Percentiles rank a stretch among this genome's conserved stretches.
Evolutionary conservation across 2,113 vertebrate genomes (phyloP).

Genomic region (Ranitomeya imitator): DNA sequence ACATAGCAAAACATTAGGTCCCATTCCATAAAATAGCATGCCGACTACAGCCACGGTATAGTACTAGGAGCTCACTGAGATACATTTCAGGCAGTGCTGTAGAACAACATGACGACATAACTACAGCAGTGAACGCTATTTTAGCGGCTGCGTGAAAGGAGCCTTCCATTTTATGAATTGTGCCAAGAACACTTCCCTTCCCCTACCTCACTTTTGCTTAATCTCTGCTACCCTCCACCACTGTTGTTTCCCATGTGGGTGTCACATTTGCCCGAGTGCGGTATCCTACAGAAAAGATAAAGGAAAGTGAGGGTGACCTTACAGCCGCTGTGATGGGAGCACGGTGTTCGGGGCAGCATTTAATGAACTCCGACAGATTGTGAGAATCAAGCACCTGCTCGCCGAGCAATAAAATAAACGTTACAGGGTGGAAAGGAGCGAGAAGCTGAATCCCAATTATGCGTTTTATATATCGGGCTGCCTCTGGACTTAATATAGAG

Average conservation of each 20-base stretch:
- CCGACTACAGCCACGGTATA: no score
- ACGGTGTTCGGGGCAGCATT: slow-evolving; percentile 34
- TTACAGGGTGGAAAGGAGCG: slow-evolving; percentile 12
- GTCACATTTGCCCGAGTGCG: not conserved
- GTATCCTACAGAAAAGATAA: slow-evolving; percentile 20
- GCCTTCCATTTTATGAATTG: not conserved
- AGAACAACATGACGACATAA: no score
- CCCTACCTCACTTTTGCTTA: not conserved
- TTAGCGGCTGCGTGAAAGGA: no score
- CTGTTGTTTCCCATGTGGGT: not conserved
- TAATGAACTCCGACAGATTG: slow-evolving; percentile 56
- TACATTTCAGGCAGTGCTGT: no score
- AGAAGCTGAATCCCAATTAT: slow-evolving; percentile 47
- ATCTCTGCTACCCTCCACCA: not conserved
- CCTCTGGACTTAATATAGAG: slow-evolving; percentile 18
- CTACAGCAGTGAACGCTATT: no score
- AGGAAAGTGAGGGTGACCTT: slow-evolving; percentile 21
- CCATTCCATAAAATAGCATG: no score
- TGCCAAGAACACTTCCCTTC: not conserved
- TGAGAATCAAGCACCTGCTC: slow-evolving; percentile 55
- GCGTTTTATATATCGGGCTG: slow-evolving; percentile 32
- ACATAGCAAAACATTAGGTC: no score
- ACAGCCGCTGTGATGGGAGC: slow-evolving; percentile 37
- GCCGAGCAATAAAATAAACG: slow-evolving; percentile 51
- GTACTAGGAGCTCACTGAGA: no score